Percentiles rank a stretch among this genome's conserved stretches.
phyloP scores from a whole-genome alignment of 2,888 invertebrate genomes.

The Latrodectus hesperus region DNA sequence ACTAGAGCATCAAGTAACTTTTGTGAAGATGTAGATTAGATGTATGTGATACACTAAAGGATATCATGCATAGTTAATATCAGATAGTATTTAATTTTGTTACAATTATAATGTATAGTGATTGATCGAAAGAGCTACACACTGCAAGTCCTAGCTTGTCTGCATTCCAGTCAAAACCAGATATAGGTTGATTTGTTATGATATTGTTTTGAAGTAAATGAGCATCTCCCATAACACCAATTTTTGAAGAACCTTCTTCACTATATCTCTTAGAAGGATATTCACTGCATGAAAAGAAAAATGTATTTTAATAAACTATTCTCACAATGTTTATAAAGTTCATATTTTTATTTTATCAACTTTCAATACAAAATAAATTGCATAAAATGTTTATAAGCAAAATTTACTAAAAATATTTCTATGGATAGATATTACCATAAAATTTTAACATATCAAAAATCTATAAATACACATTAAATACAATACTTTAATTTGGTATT shows the following conservation, averaged over 20 bases:
- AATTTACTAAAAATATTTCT: too few species aligned
- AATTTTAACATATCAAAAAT: too few species aligned
- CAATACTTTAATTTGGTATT: too few species aligned
- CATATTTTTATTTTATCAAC: too few species aligned
- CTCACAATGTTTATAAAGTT: too few species aligned
- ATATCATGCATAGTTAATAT: conserved; percentile 8
- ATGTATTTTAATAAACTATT: too few species aligned
- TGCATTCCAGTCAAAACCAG: conserved; percentile 91
- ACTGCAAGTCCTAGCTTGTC: conserved; percentile 92
- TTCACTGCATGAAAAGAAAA: conserved; percentile 76
- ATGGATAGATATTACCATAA: too few species aligned
- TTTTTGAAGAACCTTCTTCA: conserved; percentile 81
- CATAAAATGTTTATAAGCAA: too few species aligned
- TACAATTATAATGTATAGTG: conserved; percentile 87
- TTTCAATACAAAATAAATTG: too few species aligned
- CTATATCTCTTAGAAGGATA: conserved; percentile 87
- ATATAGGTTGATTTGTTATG: conserved; percentile 90
- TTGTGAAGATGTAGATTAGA: neutral
- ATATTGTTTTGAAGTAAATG: conserved; percentile 86
- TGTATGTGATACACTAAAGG: too few species aligned
- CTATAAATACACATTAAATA: too few species aligned
- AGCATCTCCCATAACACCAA: conserved; percentile 86
- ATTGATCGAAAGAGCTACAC: conserved; percentile 94
- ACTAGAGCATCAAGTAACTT: neutral
- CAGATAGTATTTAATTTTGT: conserved; percentile 84